Base-by-base conservation (phyloP, 1,140 invertebrate genomes). In the Phortica variegata region DNA sequence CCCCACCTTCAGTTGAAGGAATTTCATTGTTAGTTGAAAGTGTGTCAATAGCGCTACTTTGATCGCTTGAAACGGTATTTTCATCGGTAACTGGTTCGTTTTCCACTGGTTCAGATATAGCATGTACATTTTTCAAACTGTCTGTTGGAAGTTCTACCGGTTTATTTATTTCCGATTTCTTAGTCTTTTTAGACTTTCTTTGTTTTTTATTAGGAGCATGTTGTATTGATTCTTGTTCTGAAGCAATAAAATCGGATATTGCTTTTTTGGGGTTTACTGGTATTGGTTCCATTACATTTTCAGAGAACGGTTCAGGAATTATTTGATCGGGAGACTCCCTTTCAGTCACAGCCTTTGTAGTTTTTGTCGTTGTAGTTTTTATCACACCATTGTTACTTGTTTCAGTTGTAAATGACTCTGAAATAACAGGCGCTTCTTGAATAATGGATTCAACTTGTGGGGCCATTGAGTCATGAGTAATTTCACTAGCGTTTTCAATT, bases 381-480 rank as follows among this genome's bases (percentile, higher is more conserved):
- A 44, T 63, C 20, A 73, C 56, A 18, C 70, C 65, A 8, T 59
- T 59, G 40, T 58, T 56, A 15, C 56, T 69, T 5, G 65, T 70
- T 47, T 69, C 61, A 0, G 61, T 69, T 8, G 65, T 69, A 10
- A 69, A 37, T 1, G 66, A 70, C 42, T 70, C 65, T 1, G 65
- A 57, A 3, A 70, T 49, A 10, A 65, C 13, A 16, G 65, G 61
- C 37, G 65, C 63, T 20, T 68, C 49, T 15, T 58, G 49, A 40
- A 63, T 51, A 8, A 58, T 52, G 16, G 41, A 34, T 13, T 65
- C 62, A 23, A 61, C 18, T 4, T 58, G 61, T n/a, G 52, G 9
- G 0, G 21, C 46, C 13, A 39, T 20, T 5, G 58, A 20, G 20
- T 49, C 46, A 34, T 47, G 55, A 47, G 60, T 61, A 1, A 52